A percentile compares a stretch with the other conserved stretches of the same genome.
Evolutionary conservation across 2,888 invertebrate genomes (phyloP).

Genomic region (Pseudeuparius sepicola): DNA sequence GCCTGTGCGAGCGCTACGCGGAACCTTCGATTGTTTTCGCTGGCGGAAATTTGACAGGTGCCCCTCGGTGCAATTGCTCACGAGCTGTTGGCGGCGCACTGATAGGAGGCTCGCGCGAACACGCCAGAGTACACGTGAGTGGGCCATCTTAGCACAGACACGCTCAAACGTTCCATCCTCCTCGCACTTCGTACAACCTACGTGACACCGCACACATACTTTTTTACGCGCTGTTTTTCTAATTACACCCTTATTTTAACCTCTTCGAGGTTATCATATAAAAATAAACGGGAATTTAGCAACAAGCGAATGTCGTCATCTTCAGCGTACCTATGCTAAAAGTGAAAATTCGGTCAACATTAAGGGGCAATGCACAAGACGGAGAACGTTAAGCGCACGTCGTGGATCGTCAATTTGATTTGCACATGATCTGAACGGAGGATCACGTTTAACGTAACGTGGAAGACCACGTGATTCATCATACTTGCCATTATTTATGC

Average conservation of each 20-base stretch:
- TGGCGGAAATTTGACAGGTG: no score
- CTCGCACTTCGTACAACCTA: constrained; percentile 18
- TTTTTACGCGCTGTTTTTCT: constrained; percentile 2
- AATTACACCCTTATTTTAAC: no score
- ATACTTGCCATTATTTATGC: constrained; percentile 19
- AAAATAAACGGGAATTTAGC: no score
- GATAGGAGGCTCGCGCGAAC: constrained; percentile 26
- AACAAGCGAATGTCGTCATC: no score
- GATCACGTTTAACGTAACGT: constrained; percentile 39
- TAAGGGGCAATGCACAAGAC: constrained; percentile 6
- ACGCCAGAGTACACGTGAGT: constrained; percentile 35
- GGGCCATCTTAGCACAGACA: constrained; percentile 19
- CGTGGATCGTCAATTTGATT: constrained; percentile 22
- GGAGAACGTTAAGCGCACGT: constrained; percentile 23
- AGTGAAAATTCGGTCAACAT: no score
- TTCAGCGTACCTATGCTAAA: no score
- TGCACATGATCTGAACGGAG: constrained; percentile 30
- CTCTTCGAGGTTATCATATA: no score
- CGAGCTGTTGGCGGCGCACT: constrained; percentile 29
- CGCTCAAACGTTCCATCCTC: constrained; percentile 18
- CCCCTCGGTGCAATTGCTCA: no score
- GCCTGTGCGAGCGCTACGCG: constrained; percentile 14
- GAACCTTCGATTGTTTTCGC: constrained; percentile 17
- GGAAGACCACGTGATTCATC: constrained; percentile 37
- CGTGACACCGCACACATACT: constrained; percentile 24